Conservation (phyloP, 2,888 invertebrate genomes). For the Gisinianus flammeolus region DNA sequence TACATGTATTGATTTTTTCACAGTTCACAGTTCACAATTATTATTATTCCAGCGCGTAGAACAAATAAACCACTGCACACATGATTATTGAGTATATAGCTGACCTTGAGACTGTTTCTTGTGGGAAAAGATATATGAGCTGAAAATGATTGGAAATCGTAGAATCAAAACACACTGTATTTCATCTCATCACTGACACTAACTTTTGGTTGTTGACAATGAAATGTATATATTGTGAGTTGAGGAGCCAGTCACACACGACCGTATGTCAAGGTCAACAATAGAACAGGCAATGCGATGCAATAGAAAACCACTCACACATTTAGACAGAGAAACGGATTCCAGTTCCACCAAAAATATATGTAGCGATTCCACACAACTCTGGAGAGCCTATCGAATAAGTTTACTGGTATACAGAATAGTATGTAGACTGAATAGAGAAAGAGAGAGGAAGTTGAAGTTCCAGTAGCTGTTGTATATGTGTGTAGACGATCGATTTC, state of each 20-base stretch:
- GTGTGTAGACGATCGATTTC: slow-evolving; percentile 35
- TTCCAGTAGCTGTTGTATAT: neutral
- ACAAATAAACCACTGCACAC: too few species aligned
- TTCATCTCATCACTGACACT: neutral
- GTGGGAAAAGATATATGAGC: too few species aligned
- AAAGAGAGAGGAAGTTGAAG: slow-evolving; percentile 26
- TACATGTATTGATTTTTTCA: too few species aligned
- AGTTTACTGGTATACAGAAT: neutral
- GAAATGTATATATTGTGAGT: too few species aligned
- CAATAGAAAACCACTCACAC: neutral
- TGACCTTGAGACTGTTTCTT: too few species aligned
- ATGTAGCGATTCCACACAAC: neutral
- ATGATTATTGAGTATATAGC: too few species aligned
- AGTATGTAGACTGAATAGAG: neutral
- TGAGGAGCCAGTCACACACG: slow-evolving; percentile 13
- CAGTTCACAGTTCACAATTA: too few species aligned
- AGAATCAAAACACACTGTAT: neutral
- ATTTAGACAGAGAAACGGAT: neutral
- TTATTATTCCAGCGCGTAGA: too few species aligned
- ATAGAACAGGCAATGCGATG: slow-evolving; percentile 7
- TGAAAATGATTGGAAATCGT: too few species aligned
- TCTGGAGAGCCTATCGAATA: neutral
- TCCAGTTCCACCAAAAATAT: neutral
- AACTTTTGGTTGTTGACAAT: neutral
- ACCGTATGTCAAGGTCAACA: slow-evolving; percentile 33